Base-by-base conservation (phyloP, 2,797 vertebrate species). In the Microcaecilia unicolor region DNA sequence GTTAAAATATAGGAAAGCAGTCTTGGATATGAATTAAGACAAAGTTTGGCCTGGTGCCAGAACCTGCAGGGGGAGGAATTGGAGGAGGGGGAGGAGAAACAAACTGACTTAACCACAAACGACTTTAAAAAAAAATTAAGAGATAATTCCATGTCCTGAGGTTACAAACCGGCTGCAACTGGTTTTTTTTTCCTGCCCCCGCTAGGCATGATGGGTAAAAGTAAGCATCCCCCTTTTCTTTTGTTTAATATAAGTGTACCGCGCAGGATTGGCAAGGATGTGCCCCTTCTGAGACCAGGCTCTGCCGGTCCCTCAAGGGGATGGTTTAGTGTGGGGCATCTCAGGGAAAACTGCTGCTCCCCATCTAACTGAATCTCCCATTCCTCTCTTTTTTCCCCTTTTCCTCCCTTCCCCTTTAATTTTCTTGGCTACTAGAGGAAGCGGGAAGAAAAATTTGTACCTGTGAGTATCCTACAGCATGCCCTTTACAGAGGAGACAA, bases 151-250 rank as follows among this genome's bases (percentile, higher is more conserved):
- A 67, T 84, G 84, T 83, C 84, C 84, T 80, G 85, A 85, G 84
- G 85, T 90, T 89, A 78, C 76, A 87, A 89, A 89, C 87, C 78
- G 72, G 86, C 77, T 89, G 69, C 76, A 74, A 89, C 87, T 80
- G 83, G 87, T 76, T 88, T 66, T 46, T n/a, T 41, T 73, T 78
- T 62, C 64, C 59, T 57, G 58, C 74, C 75, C 58, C 47, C 42
- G 63, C 76, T 73, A 71, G 66, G 81, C 76, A 88, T 84, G 53
- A 70, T 80, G 74, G 70, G 79, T 81, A 74, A 74, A 77, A 76
- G 73, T 70, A 72, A 77, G 65, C 78, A 68, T 72, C 78, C 25
- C 40, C 74, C 63, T 72, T 58, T 61, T 67, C 69, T 76, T 74
- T 78, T 81, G 79, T 85, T 84, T 84, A 75, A 78, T 78, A 52